A percentile compares a stretch with the other conserved stretches of the same genome.
Conservation (phyloP, 2,113 vertebrate species). For the Asarcornis scutulata region DNA sequence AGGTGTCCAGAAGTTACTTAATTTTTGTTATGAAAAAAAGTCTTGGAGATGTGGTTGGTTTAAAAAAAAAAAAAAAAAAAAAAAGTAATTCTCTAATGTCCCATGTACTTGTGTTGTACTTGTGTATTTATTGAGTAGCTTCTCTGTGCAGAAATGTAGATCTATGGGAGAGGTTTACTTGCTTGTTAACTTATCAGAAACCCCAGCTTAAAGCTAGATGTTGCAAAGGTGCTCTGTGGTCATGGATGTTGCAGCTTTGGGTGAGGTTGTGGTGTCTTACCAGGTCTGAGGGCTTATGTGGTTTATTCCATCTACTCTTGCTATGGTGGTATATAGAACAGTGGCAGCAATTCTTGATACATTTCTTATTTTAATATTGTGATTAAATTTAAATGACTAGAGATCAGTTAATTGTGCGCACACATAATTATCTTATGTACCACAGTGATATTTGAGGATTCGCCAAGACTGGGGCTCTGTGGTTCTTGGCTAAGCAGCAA, state of each 20-base stretch:
- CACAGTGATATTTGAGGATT: not conserved
- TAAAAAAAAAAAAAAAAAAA: not conserved
- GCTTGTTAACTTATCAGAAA: not conserved
- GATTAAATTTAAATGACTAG: slow-evolving; percentile 34
- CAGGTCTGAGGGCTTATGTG: not conserved
- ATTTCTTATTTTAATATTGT: slow-evolving; percentile 24
- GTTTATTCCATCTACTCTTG: not conserved
- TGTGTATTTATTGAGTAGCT: not conserved
- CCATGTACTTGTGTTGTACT: too few relatives aligned
- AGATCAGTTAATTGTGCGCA: slow-evolving; percentile 1
- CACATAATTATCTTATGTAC: not conserved
- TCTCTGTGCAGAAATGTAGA: not conserved
- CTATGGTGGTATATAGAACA: not conserved
- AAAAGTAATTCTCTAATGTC: not conserved
- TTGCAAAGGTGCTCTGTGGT: not conserved
- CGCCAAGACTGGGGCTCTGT: not conserved
- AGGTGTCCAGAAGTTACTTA: not conserved
- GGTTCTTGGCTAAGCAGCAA: slow-evolving; percentile 13
- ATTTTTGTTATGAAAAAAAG: not conserved
- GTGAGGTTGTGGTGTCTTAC: not conserved
- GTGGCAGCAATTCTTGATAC: not conserved
- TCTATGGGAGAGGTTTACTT: not conserved
- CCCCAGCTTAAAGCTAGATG: not conserved
- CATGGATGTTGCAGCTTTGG: not conserved
- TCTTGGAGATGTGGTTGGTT: not conserved